These are phyloP conservation scores for Halocaridina rubra DNA, from an alignment of 2,888 invertebrate genomes.

Conservation along the genomic window DNA sequence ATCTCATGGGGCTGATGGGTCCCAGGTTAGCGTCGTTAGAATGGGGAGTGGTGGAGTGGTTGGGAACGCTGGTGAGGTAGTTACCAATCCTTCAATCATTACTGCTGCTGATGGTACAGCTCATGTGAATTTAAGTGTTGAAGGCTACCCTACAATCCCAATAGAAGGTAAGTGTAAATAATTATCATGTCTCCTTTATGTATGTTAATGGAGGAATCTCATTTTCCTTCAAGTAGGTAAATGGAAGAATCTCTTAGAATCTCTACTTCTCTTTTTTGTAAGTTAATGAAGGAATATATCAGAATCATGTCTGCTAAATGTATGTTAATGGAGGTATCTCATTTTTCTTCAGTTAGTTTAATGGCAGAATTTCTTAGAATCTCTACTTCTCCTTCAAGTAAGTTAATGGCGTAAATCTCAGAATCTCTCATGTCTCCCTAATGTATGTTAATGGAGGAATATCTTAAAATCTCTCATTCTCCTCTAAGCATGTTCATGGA, in stretches of 20 bases:
- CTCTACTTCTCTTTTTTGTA: neutral
- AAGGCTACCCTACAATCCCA: conserved; percentile 41
- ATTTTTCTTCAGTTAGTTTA: no score
- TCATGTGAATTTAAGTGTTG: conserved; percentile 43
- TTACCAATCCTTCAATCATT: neutral
- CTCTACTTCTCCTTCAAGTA: neutral
- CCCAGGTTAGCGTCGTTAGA: conserved; percentile 59
- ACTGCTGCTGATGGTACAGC: conserved; percentile 32
- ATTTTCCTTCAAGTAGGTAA: no score
- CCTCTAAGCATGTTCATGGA: no score
- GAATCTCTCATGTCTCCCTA: neutral
- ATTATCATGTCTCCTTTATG: neutral
- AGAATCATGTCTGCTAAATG: neutral
- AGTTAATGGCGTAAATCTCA: neutral
- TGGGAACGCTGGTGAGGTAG: conserved; percentile 16
- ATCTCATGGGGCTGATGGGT: conserved; percentile 55
- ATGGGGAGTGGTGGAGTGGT: conserved; percentile 48
- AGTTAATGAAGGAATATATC: neutral
- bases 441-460: neutral
- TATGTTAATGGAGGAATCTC: no score
- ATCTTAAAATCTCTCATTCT: no score
- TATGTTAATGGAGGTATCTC: neutral
- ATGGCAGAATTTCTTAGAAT: no score
- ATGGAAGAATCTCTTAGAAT: neutral
- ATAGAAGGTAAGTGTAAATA: conserved; percentile 34